Base-by-base conservation (phyloP, 2,888 invertebrate genomes). In the Scaeva pyrastri region DNA sequence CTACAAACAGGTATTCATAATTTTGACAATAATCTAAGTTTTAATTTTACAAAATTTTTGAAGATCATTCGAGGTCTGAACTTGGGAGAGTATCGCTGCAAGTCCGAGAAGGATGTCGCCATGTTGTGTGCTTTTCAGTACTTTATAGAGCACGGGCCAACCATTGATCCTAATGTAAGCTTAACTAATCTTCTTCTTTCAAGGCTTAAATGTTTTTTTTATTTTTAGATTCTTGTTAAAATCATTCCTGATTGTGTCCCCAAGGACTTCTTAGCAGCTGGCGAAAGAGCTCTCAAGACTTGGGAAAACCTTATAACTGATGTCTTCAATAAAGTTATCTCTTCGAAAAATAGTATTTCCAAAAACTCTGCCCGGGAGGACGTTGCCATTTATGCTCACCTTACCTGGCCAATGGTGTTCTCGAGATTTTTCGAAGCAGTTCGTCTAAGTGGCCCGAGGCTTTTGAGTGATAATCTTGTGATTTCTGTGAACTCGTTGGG, bases 401-500 rank as follows among this genome's bases (percentile, higher is more conserved):
- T 96, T 85, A 97, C 97, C 89, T 99, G 98, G 98, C 98, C 98
- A 0, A 95, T 99, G 92, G 93, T 98, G 7, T 99, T 99, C 92
- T 98, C 98, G 0, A 94, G 97, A 90, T 98, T 98, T 92, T 99
- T 97, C 90, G 98, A 99, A 93, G 98, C 97, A 0, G 94, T 96
- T n/a, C 96, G 96, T 90, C 92, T 95, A 60, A 95, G 95, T 83
- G 96, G 96, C 0, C 95, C 96, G 0, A 93, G 94, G 36, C 93
- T 96, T 8, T 93, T 94, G 8, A 95, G 94, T 88, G 94, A 95
- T 88, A 95, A 97, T 89, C 94, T 98, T 21, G 97, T 99, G 72
- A 96, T 99, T 78, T 98, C 98, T 3, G 95, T 99, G 4, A 99
- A 99, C 92, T 98, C 98, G 95, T 97, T 97, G 0, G 98, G 98